Evolutionary conservation across 2,888 invertebrate genomes (phyloP).

Genomic region (Metellina segmentata): DNA sequence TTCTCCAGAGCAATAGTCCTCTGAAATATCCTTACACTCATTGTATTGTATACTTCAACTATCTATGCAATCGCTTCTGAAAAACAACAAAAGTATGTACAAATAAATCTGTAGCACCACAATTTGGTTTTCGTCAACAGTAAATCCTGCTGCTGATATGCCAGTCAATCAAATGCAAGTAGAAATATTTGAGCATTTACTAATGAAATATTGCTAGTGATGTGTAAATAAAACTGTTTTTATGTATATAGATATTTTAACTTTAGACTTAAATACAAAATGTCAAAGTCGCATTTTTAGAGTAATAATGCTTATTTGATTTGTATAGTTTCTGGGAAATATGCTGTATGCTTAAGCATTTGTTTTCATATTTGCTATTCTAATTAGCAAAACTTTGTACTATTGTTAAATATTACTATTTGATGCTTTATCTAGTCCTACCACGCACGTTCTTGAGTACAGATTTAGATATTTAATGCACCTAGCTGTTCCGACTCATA

Average conservation of each 20-base stretch:
- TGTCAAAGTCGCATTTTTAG: constrained; percentile 27
- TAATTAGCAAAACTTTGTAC: constrained; percentile 24
- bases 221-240: constrained; percentile 53
- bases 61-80: constrained; percentile 74
- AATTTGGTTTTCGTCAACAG: constrained; percentile 15
- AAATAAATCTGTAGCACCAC: constrained; percentile 63
- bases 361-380: constrained; percentile 16
- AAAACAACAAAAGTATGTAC: constrained; percentile 60
- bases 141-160: constrained; percentile 36
- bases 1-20: constrained; percentile 59
- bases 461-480: constrained; percentile 51
- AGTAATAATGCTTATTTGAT: constrained; percentile 1
- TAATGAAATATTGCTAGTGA: constrained; percentile 50
- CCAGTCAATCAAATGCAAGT: constrained; percentile 53
- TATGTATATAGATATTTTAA: constrained; percentile 37
- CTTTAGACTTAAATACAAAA: constrained; percentile 1
- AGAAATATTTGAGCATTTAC: constrained; percentile 36
- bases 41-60: constrained; percentile 48
- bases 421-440: constrained; percentile 69
- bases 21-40: constrained; percentile 39
- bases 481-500: constrained; percentile 38
- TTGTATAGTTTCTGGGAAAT: constrained; percentile 20
- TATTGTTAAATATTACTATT: constrained; percentile 47
- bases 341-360: constrained; percentile 17
- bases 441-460: constrained; percentile 53